These are phyloP conservation scores for Vulpes lagopus DNA, from an alignment of 2,113 vertebrate genomes.

Conservation along the genomic window DNA sequence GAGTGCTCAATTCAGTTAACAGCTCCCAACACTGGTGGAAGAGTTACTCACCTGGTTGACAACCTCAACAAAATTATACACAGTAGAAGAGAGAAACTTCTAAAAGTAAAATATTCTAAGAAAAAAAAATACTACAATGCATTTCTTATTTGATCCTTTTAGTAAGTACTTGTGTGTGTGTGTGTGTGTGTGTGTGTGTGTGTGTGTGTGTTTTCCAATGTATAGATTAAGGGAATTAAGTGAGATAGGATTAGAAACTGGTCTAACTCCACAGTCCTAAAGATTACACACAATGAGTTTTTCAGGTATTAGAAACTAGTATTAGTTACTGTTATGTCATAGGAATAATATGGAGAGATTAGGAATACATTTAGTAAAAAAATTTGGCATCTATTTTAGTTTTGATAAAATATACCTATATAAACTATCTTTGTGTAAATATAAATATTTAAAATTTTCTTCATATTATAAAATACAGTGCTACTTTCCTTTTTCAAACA, in stretches of 20 bases:
- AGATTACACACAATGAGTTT: background rate
- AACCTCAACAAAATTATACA: background rate
- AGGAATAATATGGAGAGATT: background rate
- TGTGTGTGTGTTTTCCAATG: background rate
- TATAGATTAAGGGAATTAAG: background rate
- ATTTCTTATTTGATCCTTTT: background rate
- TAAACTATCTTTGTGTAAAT: background rate
- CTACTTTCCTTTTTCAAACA: no score
- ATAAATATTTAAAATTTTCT: background rate
- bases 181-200: background rate
- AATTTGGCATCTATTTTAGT: background rate
- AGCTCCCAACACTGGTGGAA: background rate
- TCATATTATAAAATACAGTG: background rate
- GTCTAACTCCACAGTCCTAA: background rate
- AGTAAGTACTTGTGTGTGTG: background rate
- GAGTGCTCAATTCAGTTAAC: background rate
- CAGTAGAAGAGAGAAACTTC: background rate
- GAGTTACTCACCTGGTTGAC: background rate
- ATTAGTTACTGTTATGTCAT: background rate
- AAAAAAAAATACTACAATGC: background rate
- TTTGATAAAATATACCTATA: background rate
- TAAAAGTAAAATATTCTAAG: background rate
- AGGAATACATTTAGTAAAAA: background rate
- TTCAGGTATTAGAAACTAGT: background rate
- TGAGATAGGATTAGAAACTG: background rate